These are phyloP conservation scores for Cotesia typhae DNA, from an alignment of 1,140 invertebrate species.

Conservation along the genomic window DNA sequence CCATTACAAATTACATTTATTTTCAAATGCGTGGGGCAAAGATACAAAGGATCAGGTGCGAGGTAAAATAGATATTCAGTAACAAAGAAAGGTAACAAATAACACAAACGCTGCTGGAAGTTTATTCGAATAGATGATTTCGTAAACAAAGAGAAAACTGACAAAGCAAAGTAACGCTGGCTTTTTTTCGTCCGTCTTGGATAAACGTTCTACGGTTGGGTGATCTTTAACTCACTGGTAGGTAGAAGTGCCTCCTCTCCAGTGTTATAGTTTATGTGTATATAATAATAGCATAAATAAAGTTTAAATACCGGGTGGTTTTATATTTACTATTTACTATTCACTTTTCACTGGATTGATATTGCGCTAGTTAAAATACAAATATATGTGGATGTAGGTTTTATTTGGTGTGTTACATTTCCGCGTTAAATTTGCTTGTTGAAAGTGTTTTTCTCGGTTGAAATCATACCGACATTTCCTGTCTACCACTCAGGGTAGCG, in stretches of 20 bases:
- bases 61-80: no score
- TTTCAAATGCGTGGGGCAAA: neutral
- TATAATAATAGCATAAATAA: no score
- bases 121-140: neutral
- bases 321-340: no score
- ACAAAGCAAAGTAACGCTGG: neutral
- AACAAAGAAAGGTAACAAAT: no score
- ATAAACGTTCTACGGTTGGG: constrained; percentile 25
- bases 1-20: neutral
- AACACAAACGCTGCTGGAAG: no score
- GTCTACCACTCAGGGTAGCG: no score
- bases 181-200: neutral
- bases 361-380: no score
- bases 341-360: no score
- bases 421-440: constrained; percentile 16
- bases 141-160: constrained; percentile 13
- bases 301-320: no score
- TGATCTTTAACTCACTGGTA: constrained; percentile 5
- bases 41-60: no score
- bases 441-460: neutral
- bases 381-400: no score
- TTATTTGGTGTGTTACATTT: constrained; percentile 8
- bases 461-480: neutral
- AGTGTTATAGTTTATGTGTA: no score
- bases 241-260: neutral